Base-by-base conservation (phyloP, 2,113 vertebrate genomes). In the Pomatostomus ruficeps region DNA sequence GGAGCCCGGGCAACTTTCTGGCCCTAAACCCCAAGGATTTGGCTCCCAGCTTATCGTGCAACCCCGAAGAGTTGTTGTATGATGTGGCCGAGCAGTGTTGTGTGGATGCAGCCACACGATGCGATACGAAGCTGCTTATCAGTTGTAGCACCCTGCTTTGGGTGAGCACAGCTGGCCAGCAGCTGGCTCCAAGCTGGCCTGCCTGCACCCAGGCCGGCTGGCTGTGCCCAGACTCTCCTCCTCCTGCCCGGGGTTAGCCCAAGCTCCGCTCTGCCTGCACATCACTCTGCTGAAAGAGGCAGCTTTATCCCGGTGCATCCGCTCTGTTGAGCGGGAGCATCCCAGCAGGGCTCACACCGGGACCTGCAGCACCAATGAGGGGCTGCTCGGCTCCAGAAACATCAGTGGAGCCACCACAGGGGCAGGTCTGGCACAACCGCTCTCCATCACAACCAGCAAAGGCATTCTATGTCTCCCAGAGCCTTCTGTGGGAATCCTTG, bases 61-160 rank as follows among this genome's bases (percentile, higher is more conserved):
- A 3, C 38, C 15, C 66, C 0, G 0, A 72, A 43, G 24, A 31
- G 29, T 1, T 42, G 46, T 2, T 80, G 66, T 38, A 10, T 1
- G 55, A 14, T 8, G 14, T 12, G 35, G 26, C 46, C 9, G 9
- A 0, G 22, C 24, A 4, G n/a, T 0, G 8, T 1, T 21, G 33
- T 1, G 3, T 1, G 58, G 79, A 7, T 11, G 36, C 84, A 57
- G 36, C 2, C 5, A 0, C 20, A 3, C 2, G 0, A 20, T 7
- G 28, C 0, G 1, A n/a, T 11, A 22, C 0, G 0, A 20, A 61
- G 82, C 23, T 0, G 0, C 36, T 59, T 31, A n/a, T 55, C 62
- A 6, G 43, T 7, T 2, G 18, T 2, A 1, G 48, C 25, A 20
- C 70, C 29, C 59, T 26, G 73, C 42, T 81, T 55, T 22, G 78